phyloP scores from a whole-genome alignment of 2,888 invertebrate genomes.

The Tachystola acroxantha region DNA sequence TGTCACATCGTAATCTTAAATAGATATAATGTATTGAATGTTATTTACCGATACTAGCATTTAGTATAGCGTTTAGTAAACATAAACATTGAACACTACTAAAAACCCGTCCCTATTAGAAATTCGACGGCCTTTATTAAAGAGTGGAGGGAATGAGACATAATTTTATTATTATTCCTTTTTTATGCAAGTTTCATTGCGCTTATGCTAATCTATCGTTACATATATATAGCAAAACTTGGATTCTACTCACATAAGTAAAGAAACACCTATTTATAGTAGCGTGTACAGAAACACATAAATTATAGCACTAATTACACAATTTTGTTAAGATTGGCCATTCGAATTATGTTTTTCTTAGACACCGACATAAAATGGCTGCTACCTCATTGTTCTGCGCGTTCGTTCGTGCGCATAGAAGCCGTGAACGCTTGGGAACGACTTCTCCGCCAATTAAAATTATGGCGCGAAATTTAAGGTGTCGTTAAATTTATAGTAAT shows the following conservation, averaged over 20 bases:
- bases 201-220: conserved; percentile 49
- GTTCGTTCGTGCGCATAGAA: conserved; percentile 79
- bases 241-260: conserved; percentile 71
- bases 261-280: conserved; percentile 68
- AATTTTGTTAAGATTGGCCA: conserved; percentile 78
- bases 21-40: conserved; percentile 39
- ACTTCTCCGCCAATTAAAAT: conserved; percentile 78
- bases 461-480: conserved; percentile 77
- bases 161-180: conserved; percentile 54
- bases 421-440: conserved; percentile 79
- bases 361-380: conserved; percentile 79
- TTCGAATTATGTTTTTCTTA: conserved; percentile 79
- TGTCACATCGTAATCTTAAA: conserved; percentile 66
- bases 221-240: conserved; percentile 57
- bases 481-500: conserved; percentile 52
- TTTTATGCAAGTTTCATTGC: conserved; percentile 58
- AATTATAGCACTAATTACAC: conserved; percentile 78
- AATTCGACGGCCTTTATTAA: conserved; percentile 45
- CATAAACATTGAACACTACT: conserved; percentile 39
- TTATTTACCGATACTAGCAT: conserved; percentile 42
- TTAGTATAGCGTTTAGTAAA: conserved; percentile 46
- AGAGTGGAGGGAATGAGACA: conserved; percentile 45
- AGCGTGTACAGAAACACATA: conserved; percentile 73
- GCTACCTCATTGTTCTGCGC: conserved; percentile 80
- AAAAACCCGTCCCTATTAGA: conserved; percentile 39